Percentiles rank a stretch among this genome's conserved stretches.
phyloP scores from a whole-genome alignment of 1,140 invertebrate species.

The Calliphora vicina region DNA sequence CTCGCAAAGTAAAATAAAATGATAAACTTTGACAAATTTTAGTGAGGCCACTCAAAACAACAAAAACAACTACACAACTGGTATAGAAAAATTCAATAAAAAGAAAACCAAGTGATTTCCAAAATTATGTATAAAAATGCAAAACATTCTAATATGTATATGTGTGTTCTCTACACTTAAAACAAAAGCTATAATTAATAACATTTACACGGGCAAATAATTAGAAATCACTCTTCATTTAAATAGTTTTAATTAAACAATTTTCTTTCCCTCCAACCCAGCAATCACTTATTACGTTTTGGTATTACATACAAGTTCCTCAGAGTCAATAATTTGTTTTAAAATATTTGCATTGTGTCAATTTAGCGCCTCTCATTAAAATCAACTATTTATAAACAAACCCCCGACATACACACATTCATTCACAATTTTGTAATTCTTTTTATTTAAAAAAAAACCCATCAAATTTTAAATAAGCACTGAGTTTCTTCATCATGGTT shows the following conservation, averaged over 20 bases:
- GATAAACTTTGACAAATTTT: constrained; percentile 7
- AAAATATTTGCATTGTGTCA: no score
- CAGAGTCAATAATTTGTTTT: neutral
- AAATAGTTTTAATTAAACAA: neutral
- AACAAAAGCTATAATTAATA: neutral
- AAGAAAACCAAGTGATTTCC: neutral
- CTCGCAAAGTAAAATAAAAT: constrained; percentile 28
- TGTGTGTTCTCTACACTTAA: neutral
- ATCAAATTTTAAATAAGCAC: no score
- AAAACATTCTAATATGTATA: neutral
- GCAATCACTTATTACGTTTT: neutral
- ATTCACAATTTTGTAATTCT: no score
- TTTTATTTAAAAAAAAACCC: no score
- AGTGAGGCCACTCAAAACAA: neutral
- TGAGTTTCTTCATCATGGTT: no score
- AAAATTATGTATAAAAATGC: neutral
- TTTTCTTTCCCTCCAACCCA: neutral
- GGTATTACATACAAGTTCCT: neutral
- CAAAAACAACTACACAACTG: neutral
- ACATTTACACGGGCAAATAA: neutral
- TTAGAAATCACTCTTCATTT: no score
- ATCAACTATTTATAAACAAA: no score
- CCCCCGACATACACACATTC: no score
- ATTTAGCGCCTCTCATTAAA: no score
- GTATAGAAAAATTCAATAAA: neutral